A percentile compares a stretch with the other conserved stretches of the same genome.
phyloP scores from a whole-genome alignment of 2,888 invertebrate genomes.

The Escarpia spicata region DNA sequence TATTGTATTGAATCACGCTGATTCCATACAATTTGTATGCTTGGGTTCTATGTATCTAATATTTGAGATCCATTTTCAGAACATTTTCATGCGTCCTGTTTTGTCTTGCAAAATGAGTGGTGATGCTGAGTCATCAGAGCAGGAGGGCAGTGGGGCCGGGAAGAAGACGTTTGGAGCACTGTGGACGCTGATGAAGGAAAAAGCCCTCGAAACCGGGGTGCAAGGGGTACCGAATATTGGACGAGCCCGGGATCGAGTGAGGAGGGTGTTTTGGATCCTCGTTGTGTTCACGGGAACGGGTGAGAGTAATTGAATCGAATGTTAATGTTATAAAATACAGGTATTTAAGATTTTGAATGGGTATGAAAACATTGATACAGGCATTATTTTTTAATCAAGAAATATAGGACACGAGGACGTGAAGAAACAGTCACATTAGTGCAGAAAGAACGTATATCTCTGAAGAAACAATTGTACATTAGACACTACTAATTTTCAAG shows the following conservation, averaged over 20 bases:
- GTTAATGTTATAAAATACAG: neutral
- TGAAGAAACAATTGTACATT: too few relatives aligned
- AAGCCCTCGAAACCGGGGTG: slow-evolving; percentile 20
- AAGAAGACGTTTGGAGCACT: neutral
- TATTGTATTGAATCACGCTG: too few relatives aligned
- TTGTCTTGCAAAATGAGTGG: neutral
- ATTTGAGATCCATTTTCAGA: neutral
- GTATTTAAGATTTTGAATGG: neutral
- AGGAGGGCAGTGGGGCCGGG: neutral
- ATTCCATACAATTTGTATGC: neutral
- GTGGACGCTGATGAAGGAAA: slow-evolving; percentile 26
- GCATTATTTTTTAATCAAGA: too few relatives aligned
- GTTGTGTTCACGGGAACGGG: slow-evolving; percentile 18
- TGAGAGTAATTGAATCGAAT: neutral
- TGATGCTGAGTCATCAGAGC: neutral
- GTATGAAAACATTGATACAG: neutral
- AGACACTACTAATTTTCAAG: too few relatives aligned
- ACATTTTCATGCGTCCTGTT: neutral
- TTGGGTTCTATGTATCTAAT: neutral
- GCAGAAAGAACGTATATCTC: too few relatives aligned
- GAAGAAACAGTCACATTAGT: too few relatives aligned
- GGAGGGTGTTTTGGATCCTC: slow-evolving; percentile 17
- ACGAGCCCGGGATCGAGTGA: neutral
- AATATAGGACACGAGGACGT: too few relatives aligned
- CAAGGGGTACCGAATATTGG: slow-evolving; percentile 21